Conservation (phyloP, 2,888 invertebrate species). For the Lampropteryx suffumata region DNA sequence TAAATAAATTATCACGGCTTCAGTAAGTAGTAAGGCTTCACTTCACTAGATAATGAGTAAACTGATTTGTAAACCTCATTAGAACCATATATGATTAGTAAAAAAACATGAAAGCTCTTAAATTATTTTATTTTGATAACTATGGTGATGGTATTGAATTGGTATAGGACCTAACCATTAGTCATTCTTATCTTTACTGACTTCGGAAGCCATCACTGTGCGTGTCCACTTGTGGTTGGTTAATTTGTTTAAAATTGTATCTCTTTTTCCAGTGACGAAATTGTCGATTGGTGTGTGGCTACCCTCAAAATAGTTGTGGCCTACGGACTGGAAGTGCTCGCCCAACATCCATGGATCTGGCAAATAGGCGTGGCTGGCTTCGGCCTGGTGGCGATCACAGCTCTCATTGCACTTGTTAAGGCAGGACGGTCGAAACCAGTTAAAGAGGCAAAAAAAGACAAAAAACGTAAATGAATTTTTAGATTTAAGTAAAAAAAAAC, state of each 20-base stretch:
- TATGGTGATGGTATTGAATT: no score
- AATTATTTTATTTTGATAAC: no score
- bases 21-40: no score
- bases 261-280: conserved; percentile 69
- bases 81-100: no score
- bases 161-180: no score
- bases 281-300: conserved; percentile 74
- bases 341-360: conserved; percentile 76
- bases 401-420: conserved; percentile 72
- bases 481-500: background rate
- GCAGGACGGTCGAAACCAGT: conserved; percentile 62
- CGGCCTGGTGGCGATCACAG: conserved; percentile 73
- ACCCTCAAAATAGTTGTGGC: conserved; percentile 63
- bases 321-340: conserved; percentile 60
- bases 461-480: conserved; percentile 68
- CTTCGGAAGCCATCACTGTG: no score
- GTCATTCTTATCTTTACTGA: no score
- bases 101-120: no score
- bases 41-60: no score
- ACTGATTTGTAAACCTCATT: no score
- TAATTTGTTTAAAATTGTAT: background rate
- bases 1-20: no score
- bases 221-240: no score
- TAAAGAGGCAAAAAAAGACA: conserved; percentile 70
- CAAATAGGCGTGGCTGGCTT: conserved; percentile 75